phyloP scores from a whole-genome alignment of 1,140 invertebrate genomes.

The Brachionus asplanchnoidis region DNA sequence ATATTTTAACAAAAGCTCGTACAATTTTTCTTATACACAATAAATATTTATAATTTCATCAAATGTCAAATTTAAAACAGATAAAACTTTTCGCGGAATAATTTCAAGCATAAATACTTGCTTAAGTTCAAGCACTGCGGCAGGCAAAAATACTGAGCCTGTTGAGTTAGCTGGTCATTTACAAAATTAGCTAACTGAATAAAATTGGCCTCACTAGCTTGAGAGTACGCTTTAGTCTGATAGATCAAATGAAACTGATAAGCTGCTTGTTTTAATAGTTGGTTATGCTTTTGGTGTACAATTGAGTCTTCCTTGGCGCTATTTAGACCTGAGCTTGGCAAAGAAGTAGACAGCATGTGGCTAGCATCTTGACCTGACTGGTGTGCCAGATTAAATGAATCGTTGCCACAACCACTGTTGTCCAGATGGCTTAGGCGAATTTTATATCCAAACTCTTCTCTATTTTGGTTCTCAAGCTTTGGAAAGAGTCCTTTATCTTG shows the following conservation, averaged over 20 bases:
- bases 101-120: constrained; percentile 22
- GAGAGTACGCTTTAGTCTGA: constrained; percentile 9
- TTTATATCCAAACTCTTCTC: not conserved
- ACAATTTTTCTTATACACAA: not conserved
- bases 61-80: not conserved
- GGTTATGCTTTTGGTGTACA: not conserved
- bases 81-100: constrained; percentile 34
- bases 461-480: not conserved
- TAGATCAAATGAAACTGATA: constrained; percentile 37
- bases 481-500: not conserved
- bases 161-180: constrained; percentile 25
- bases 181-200: constrained; percentile 23
- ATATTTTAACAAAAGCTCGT: not conserved
- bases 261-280: constrained; percentile 29
- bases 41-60: not conserved
- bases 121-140: constrained; percentile 32
- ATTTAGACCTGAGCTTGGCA: not conserved
- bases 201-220: not conserved
- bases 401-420: not conserved
- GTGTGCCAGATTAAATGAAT: not conserved
- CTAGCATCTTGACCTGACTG: not conserved
- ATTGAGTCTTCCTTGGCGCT: not conserved
- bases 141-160: constrained; percentile 16
- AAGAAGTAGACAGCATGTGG: not conserved
- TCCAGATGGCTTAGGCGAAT: constrained; percentile 27